These are phyloP conservation scores for Acronicta alni DNA, from an alignment of 2,888 invertebrate species.

Conservation along the genomic window DNA sequence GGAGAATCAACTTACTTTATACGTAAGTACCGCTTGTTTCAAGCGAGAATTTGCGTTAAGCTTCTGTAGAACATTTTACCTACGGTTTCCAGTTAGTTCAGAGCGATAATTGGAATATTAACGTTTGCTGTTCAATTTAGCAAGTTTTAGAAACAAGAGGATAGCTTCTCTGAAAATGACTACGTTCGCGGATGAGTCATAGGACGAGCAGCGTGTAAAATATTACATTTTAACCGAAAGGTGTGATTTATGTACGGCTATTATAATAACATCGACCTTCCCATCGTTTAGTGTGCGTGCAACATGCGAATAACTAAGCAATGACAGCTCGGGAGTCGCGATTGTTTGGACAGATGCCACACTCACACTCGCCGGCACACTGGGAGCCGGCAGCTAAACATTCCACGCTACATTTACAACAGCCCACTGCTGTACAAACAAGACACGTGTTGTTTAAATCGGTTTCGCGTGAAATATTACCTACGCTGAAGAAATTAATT, in stretches of 20 bases:
- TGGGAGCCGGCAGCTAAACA: slow-evolving; percentile 58
- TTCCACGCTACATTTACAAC: slow-evolving; percentile 73
- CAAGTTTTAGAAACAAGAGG: slow-evolving; percentile 20
- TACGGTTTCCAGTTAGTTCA: slow-evolving; percentile 30
- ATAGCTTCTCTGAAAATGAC: slow-evolving; percentile 38
- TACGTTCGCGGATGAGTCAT: slow-evolving; percentile 44
- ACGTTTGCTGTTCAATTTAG: slow-evolving; percentile 38
- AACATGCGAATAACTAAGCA: slow-evolving; percentile 69
- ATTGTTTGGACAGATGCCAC: slow-evolving; percentile 78
- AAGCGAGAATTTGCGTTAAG: slow-evolving; percentile 65
- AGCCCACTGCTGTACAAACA: slow-evolving; percentile 72
- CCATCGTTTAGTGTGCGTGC: slow-evolving; percentile 56
- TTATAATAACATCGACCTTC: slow-evolving; percentile 59
- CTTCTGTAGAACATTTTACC: slow-evolving; percentile 51
- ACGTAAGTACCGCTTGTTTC: slow-evolving; percentile 69
- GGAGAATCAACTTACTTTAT: slow-evolving; percentile 79
- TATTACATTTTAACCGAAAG: slow-evolving; percentile 39
- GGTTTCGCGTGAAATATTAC: slow-evolving; percentile 72
- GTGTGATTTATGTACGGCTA: slow-evolving; percentile 47
- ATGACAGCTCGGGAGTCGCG: slow-evolving; percentile 61
- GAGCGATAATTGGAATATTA: slow-evolving; percentile 48
- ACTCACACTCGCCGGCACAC: slow-evolving; percentile 39
- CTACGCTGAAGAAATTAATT: slow-evolving; percentile 66
- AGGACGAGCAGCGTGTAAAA: slow-evolving; percentile 33
- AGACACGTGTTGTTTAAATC: slow-evolving; percentile 77